Conservation (phyloP, 1,140 invertebrate species). For the Psix sp. region DNA sequence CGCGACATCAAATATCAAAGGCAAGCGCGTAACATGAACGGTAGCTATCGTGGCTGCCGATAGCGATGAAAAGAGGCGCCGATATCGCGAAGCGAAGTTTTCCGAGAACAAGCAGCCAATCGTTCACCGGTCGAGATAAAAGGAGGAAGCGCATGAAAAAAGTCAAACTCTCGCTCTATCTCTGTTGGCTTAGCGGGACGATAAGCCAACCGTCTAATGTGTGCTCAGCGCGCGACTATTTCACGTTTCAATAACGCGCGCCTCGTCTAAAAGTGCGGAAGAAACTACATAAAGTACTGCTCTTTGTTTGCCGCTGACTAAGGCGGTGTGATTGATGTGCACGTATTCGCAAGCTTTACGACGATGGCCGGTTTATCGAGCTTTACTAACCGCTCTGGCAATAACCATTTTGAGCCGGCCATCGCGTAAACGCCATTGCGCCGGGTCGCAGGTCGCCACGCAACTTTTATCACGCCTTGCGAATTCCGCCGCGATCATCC, state of each 20-base stretch:
- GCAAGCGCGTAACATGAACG: conserved; percentile 43
- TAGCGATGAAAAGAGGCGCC: conserved; percentile 4
- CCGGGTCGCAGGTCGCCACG: no score
- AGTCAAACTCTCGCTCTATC: no score
- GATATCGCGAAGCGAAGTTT: background rate
- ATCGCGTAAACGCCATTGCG: conserved; percentile 20
- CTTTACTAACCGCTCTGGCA: conserved; percentile 29
- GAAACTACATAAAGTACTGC: conserved; percentile 34
- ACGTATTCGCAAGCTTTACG: conserved; percentile 26
- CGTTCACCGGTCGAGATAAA: background rate
- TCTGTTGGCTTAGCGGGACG: background rate
- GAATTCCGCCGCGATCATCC: no score
- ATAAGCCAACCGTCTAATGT: background rate
- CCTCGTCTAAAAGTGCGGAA: conserved; percentile 35
- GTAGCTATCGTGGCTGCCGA: conserved; percentile 42
- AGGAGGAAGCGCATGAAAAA: background rate
- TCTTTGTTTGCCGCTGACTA: conserved; percentile 37
- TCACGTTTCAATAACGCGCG: conserved; percentile 33
- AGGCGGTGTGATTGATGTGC: conserved; percentile 50
- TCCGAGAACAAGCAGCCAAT: background rate
- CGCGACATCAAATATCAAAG: conserved; percentile 8
- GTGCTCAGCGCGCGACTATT: conserved; percentile 14
- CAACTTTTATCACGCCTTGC: no score
- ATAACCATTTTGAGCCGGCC: conserved; percentile 29
- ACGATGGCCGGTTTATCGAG: conserved; percentile 46